A percentile compares a stretch with the other conserved stretches of the same genome.
phyloP scores from a whole-genome alignment of 2,888 invertebrate species.

The Mactromeris polynyma region DNA sequence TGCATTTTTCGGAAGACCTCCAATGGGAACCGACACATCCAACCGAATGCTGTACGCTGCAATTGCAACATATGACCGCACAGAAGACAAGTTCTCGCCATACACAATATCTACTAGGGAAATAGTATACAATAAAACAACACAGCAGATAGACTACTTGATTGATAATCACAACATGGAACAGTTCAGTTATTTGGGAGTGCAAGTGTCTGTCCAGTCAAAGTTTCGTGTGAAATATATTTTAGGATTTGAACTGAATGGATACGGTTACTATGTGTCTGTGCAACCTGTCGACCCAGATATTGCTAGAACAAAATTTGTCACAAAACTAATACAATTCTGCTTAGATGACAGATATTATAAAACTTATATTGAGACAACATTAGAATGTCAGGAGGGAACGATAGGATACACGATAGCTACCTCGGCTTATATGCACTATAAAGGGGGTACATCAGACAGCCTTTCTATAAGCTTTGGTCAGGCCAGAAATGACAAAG shows the following conservation, averaged over 20 bases:
- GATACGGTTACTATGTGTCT: conserved; percentile 65
- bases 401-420: conserved; percentile 64
- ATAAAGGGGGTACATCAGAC: conserved; percentile 21
- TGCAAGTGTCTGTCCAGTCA: conserved; percentile 31
- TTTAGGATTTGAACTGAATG: conserved; percentile 66
- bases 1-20: conserved; percentile 58
- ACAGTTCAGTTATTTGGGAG: conserved; percentile 46
- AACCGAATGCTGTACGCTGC: conserved; percentile 61
- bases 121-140: conserved; percentile 36
- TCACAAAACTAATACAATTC: conserved; percentile 84
- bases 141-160: conserved; percentile 50
- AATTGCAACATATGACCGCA: conserved; percentile 59
- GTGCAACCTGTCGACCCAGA: conserved; percentile 60
- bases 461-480: conserved; percentile 64
- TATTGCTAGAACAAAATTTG: conserved; percentile 51
- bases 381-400: conserved; percentile 74
- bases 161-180: conserved; percentile 19
- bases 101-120: conserved; percentile 59
- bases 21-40: conserved; percentile 28
- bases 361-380: conserved; percentile 86
- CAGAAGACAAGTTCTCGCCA: conserved; percentile 56
- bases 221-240: conserved; percentile 58
- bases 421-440: conserved; percentile 61
- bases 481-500: background rate
- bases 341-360: conserved; percentile 82